phyloP scores from a whole-genome alignment of 64 coral and sea anemone genomes.

The Stichodactyla mertensii region DNA sequence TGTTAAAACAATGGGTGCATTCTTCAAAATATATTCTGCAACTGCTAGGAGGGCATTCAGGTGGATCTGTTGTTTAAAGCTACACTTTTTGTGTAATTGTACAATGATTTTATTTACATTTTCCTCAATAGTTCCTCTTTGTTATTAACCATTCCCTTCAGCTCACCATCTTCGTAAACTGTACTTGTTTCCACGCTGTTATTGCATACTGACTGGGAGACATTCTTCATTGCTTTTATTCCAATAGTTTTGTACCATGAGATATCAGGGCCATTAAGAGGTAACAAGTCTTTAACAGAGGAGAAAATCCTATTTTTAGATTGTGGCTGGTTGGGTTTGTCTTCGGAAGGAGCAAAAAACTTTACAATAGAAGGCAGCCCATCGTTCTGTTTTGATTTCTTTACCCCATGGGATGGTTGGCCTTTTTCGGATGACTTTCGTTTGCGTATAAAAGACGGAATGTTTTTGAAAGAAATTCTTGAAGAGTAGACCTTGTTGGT shows the following conservation, averaged over 20 bases:
- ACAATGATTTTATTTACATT: no score
- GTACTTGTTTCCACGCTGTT: background rate
- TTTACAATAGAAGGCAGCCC: background rate
- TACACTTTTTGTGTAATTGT: no score
- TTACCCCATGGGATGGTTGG: background rate
- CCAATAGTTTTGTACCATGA: conserved; percentile 3
- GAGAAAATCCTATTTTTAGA: background rate
- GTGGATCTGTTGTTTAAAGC: no score
- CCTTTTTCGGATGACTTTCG: background rate
- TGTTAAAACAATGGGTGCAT: background rate
- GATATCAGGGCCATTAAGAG: background rate
- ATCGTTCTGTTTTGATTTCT: background rate
- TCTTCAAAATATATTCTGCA: conserved; percentile 3
- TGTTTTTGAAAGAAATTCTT: no score
- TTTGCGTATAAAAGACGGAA: background rate
- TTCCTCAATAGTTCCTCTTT: no score
- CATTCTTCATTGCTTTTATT: background rate
- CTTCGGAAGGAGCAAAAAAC: background rate
- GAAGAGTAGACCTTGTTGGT: no score
- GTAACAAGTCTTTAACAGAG: background rate
- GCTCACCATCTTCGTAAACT: no score
- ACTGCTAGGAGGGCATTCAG: background rate
- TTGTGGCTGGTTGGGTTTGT: background rate
- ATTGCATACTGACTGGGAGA: background rate
- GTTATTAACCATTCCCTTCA: background rate